These are phyloP conservation scores for Percopsis omiscomaycus DNA, from an alignment of 2,797 vertebrate species.

Conservation along the genomic window DNA sequence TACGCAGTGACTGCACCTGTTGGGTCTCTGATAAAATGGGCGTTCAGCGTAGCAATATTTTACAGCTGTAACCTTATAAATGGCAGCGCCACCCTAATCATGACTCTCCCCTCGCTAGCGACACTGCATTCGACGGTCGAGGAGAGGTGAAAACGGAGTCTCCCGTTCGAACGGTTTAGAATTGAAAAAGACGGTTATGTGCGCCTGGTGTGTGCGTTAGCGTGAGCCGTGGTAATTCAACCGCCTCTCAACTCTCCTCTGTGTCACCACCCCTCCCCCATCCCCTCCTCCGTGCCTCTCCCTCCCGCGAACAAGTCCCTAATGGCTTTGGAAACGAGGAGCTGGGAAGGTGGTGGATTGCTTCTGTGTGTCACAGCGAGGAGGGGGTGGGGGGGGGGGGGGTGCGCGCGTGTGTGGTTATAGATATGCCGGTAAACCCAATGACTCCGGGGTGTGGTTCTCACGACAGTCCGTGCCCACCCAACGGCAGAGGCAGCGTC, in stretches of 20 bases:
- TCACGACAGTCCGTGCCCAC: slow-evolving; percentile 62
- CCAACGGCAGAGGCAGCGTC: slow-evolving; percentile 55
- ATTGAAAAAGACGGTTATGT: no score
- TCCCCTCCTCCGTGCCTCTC: background rate
- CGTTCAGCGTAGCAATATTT: no score
- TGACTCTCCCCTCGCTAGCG: no score
- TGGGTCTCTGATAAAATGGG: no score
- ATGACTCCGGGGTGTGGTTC: slow-evolving; percentile 76
- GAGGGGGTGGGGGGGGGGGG: slow-evolving; percentile 40
- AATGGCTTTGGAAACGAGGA: slow-evolving; percentile 60
- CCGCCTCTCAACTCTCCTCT: slow-evolving; percentile 7
- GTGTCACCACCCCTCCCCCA: background rate
- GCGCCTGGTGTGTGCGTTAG: no score
- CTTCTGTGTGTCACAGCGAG: slow-evolving; percentile 61
- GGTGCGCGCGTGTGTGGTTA: slow-evolving; percentile 45
- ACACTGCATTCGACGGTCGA: no score
- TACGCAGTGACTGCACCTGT: no score
- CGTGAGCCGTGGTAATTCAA: background rate
- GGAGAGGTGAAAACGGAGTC: no score
- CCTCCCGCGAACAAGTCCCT: slow-evolving; percentile 58
- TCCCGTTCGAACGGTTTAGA: no score
- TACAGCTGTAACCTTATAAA: no score
- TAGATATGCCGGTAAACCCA: slow-evolving; percentile 57
- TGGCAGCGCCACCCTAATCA: no score
- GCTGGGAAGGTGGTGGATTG: slow-evolving; percentile 60